Evolutionary conservation across 92 coral and sea anemone genomes (phyloP).

Genomic region (Micromussa lordhowensis): DNA sequence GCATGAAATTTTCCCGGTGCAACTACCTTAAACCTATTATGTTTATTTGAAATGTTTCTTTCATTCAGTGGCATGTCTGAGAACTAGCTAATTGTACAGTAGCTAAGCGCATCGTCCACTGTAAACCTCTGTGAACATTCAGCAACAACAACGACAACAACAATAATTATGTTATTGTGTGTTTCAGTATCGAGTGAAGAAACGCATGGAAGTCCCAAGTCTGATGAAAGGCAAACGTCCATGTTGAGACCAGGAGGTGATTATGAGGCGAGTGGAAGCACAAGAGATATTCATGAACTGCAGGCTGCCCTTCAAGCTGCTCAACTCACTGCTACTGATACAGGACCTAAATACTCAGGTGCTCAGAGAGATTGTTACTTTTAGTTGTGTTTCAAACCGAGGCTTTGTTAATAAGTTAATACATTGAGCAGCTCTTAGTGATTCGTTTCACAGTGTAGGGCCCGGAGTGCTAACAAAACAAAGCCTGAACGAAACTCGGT

Average conservation of each 20-base stretch:
- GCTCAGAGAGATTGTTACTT: background rate
- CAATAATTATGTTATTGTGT: background rate
- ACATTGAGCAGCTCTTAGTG: no score
- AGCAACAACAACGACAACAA: background rate
- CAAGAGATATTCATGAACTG: conserved; percentile 84
- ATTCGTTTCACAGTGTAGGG: no score
- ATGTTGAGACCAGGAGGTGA: conserved; percentile 20
- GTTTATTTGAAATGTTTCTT: no score
- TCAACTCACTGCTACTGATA: conserved; percentile 77
- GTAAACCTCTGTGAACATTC: no score
- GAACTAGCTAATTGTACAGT: no score
- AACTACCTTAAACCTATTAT: no score
- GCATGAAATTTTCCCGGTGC: no score
- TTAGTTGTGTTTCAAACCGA: background rate
- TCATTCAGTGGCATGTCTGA: no score
- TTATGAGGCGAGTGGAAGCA: conserved; percentile 70
- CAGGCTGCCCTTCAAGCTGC: conserved; percentile 90
- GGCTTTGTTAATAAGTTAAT: background rate
- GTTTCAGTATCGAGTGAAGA: background rate
- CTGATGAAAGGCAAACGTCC: background rate
- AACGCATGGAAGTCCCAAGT: background rate
- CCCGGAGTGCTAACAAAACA: no score
- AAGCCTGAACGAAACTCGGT: no score
- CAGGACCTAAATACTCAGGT: conserved; percentile 55
- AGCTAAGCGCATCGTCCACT: no score